Conservation (phyloP, 2,113 vertebrate species). For the Nerophis lumbriciformis region DNA sequence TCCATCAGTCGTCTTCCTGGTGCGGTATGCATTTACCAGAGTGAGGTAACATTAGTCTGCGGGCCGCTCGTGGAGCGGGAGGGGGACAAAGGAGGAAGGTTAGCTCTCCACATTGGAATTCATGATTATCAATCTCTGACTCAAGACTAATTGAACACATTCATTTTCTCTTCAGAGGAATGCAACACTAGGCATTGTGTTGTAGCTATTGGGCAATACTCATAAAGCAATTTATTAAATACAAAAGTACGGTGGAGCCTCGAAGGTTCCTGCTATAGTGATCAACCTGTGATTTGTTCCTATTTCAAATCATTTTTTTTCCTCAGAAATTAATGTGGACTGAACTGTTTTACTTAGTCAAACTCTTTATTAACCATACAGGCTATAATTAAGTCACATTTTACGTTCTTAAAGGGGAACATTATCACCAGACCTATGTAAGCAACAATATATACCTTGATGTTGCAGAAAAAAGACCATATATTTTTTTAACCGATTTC, state of each 20-base stretch:
- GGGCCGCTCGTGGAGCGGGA: constrained; percentile 38
- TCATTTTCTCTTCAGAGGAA: constrained; percentile 48
- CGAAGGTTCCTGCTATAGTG: neutral
- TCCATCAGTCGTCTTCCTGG: constrained; percentile 64
- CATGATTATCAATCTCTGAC: constrained; percentile 49
- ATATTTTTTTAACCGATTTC: no score
- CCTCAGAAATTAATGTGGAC: no score
- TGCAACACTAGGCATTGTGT: constrained; percentile 8
- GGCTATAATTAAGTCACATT: no score
- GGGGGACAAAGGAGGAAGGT: constrained; percentile 47
- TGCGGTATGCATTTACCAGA: constrained; percentile 66
- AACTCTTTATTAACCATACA: no score
- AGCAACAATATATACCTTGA: no score
- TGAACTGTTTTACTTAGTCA: no score
- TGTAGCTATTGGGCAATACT: constrained; percentile 13
- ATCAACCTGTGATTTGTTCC: no score
- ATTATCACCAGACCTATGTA: no score
- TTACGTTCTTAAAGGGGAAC: no score
- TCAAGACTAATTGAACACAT: constrained; percentile 57
- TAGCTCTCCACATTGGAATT: constrained; percentile 39
- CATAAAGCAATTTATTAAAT: constrained; percentile 14
- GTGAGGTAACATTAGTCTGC: constrained; percentile 52
- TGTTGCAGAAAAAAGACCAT: no score
- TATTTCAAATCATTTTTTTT: no score
- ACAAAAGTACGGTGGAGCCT: neutral